Percentiles rank a stretch among this genome's conserved stretches.
These are phyloP conservation scores for Mamestra configurata DNA, from an alignment of 1,140 invertebrate genomes.

Conservation along the genomic window DNA sequence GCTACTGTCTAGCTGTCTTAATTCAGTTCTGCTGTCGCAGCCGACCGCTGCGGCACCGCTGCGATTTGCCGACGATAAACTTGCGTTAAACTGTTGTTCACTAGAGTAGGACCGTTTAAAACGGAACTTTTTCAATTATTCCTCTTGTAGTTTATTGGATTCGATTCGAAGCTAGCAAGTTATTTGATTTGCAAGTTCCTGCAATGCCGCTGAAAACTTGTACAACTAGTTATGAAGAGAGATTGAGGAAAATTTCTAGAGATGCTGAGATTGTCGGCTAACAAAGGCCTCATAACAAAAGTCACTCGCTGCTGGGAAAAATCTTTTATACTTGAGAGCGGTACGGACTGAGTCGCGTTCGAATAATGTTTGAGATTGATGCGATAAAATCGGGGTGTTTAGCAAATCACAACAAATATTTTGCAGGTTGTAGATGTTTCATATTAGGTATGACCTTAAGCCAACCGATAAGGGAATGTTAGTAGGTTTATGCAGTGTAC, in stretches of 20 bases:
- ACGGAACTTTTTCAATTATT: slow-evolving; percentile 66
- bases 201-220: slow-evolving; percentile 45
- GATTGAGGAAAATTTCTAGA: slow-evolving; percentile 45
- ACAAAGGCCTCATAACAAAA: slow-evolving; percentile 45
- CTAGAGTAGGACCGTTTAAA: slow-evolving; percentile 54
- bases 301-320: slow-evolving; percentile 9
- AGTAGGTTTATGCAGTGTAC: no score
- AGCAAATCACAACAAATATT: no score
- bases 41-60: slow-evolving; percentile 56
- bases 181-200: slow-evolving; percentile 57
- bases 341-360: not conserved
- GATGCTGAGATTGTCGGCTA: slow-evolving; percentile 41
- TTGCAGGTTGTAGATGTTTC: no score
- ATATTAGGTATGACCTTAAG: not conserved
- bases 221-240: slow-evolving; percentile 52
- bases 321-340: slow-evolving; percentile 20
- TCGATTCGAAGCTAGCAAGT: slow-evolving; percentile 58
- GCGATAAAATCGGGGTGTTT: not conserved
- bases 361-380: not conserved
- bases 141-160: slow-evolving; percentile 57
- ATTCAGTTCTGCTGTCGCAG: slow-evolving; percentile 64
- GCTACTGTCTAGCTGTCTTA: slow-evolving; percentile 62
- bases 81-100: slow-evolving; percentile 59
- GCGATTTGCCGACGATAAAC: slow-evolving; percentile 60
- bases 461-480: not conserved